phyloP scores from a whole-genome alignment of 1,140 invertebrate species.

The Proctacanthus coquilletti region DNA sequence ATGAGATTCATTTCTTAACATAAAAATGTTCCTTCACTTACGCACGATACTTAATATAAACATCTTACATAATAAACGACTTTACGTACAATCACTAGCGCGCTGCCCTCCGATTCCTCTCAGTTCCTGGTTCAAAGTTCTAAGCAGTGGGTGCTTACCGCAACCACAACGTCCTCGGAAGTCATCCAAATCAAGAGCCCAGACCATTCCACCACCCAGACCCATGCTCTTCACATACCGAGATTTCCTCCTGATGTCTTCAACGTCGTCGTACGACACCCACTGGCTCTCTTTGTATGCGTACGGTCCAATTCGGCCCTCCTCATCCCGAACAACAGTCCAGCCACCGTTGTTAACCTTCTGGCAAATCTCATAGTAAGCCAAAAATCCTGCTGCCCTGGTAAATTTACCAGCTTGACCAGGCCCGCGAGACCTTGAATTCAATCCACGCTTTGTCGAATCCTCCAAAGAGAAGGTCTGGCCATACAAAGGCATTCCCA shows the following conservation, averaged over 20 bases:
- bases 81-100: conserved; percentile 25
- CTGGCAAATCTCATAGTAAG: conserved; percentile 70
- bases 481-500: conserved; percentile 75
- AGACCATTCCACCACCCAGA: conserved; percentile 62
- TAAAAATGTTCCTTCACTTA: too few species aligned
- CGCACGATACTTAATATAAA: too few species aligned
- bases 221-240: conserved; percentile 40
- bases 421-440: conserved; percentile 52
- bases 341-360: conserved; percentile 43
- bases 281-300: conserved; percentile 58
- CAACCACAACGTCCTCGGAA: conserved; percentile 50
- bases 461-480: conserved; percentile 61
- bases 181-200: conserved; percentile 63
- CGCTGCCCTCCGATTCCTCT: conserved; percentile 32
- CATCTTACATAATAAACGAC: too few species aligned
- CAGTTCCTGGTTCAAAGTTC: conserved; percentile 40
- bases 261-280: conserved; percentile 65
- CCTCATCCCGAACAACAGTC: conserved; percentile 44
- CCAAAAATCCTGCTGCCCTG: conserved; percentile 58
- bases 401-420: conserved; percentile 67
- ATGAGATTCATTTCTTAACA: too few species aligned
- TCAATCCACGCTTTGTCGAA: conserved; percentile 42
- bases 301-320: conserved; percentile 54
- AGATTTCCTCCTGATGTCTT: conserved; percentile 41
- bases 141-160: conserved; percentile 37